Percentiles rank a stretch among this genome's conserved stretches.
Evolutionary conservation across 2,888 invertebrate species (phyloP).

Genomic region (Tenthredo scrophulariae): DNA sequence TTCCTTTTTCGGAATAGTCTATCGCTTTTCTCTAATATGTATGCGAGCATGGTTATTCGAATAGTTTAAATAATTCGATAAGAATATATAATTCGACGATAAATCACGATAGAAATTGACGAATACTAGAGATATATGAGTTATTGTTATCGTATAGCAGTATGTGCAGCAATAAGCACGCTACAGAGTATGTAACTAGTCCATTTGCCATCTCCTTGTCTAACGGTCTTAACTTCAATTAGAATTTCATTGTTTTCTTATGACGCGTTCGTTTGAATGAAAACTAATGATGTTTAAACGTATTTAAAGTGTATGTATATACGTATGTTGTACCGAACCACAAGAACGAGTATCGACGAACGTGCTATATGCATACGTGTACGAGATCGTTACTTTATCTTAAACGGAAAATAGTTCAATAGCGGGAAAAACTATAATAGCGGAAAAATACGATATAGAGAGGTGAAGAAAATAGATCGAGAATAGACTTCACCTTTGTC

Average conservation of each 20-base stretch:
- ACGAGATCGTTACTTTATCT: not conserved
- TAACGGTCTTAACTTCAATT: conserved; percentile 3
- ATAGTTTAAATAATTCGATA: not conserved
- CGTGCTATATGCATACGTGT: not conserved
- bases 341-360: not conserved
- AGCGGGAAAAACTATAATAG: not conserved
- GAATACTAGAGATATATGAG: not conserved
- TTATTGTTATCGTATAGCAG: not conserved
- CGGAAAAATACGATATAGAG: not conserved
- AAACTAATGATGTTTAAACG: conserved; percentile 26
- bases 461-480: not conserved
- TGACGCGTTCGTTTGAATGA: not conserved
- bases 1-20: not conserved
- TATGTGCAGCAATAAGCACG: not conserved
- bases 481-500: not conserved
- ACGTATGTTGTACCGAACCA: not conserved
- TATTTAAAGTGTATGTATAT: not conserved
- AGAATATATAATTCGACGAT: no score
- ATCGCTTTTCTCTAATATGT: not conserved
- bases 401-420: not conserved
- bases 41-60: not conserved
- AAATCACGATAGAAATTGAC: not conserved
- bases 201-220: conserved; percentile 10
- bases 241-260: conserved; percentile 22
- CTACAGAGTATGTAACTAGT: not conserved